phyloP scores from a whole-genome alignment of 2,113 vertebrate genomes.

The Pristiophorus japonicus region DNA sequence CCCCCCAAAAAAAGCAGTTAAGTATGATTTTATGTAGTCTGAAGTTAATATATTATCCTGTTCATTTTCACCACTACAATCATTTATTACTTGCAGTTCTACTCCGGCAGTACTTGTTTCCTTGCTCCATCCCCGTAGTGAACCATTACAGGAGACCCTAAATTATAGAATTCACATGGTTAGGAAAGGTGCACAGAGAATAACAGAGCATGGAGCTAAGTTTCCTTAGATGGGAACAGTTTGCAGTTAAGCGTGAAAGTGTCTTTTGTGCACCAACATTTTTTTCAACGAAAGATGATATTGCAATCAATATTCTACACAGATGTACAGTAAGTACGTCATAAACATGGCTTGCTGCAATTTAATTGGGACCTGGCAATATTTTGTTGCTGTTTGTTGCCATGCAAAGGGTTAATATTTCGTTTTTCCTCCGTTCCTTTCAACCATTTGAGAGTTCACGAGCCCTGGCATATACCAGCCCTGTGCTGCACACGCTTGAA shows the following conservation, averaged over 20 bases:
- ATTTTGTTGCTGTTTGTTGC: neutral
- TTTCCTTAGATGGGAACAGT: neutral
- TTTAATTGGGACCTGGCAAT: neutral
- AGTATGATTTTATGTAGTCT: neutral
- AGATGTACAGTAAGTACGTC: neutral
- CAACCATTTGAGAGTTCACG: neutral
- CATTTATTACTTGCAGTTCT: neutral
- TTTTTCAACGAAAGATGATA: neutral
- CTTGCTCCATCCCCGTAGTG: neutral
- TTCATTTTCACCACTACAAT: neutral
- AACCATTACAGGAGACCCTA: neutral
- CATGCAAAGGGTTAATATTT: no score
- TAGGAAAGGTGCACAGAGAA: neutral
- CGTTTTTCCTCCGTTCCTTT: no score
- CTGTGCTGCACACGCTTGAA: neutral
- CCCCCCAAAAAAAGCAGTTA: no score
- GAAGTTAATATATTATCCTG: neutral
- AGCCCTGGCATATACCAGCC: neutral
- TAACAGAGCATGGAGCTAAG: neutral
- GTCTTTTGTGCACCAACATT: neutral
- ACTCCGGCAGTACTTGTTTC: neutral
- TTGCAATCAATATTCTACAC: neutral
- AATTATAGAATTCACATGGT: neutral
- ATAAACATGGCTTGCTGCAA: neutral
- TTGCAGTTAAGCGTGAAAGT: neutral